Evolutionary conservation across 2,797 vertebrate genomes (phyloP).

Genomic region (Podarcis lilfordi): DNA sequence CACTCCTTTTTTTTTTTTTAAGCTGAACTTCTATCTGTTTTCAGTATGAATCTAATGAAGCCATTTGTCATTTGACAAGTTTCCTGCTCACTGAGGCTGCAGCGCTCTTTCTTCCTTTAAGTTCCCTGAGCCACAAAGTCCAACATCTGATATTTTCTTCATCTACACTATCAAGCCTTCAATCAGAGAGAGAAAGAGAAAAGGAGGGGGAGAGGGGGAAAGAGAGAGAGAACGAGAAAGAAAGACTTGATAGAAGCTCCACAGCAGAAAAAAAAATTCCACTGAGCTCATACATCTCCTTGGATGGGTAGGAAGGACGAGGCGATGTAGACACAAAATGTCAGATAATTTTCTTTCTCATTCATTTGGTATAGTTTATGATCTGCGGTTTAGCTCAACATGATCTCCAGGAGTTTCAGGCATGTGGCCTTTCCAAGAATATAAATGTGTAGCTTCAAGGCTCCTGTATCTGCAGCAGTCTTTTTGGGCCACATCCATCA

Average conservation of each 20-base stretch:
- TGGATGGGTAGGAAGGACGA: background rate
- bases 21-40: background rate
- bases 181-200: conserved; percentile 19
- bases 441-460: conserved; percentile 54
- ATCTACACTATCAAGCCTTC: conserved; percentile 1
- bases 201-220: background rate
- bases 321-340: conserved; percentile 12
- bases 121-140: conserved; percentile 17
- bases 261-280: background rate
- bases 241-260: background rate
- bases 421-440: conserved; percentile 47
- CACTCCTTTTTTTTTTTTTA: background rate
- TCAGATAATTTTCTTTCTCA: conserved; percentile 26
- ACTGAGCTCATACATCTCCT: conserved; percentile 12
- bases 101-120: conserved; percentile 25
- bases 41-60: conserved; percentile 45
- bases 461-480: conserved; percentile 35
- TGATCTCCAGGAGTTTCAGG: conserved; percentile 40
- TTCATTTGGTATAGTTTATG: conserved; percentile 24
- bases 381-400: conserved; percentile 30
- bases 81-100: background rate
- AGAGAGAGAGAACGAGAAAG: conserved; percentile 13
- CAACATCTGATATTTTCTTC: conserved; percentile 31
- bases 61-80: conserved; percentile 37
- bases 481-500: conserved; percentile 48